Base-by-base conservation (phyloP, 2,888 invertebrate species). In the Drosophila heteroneura region DNA sequence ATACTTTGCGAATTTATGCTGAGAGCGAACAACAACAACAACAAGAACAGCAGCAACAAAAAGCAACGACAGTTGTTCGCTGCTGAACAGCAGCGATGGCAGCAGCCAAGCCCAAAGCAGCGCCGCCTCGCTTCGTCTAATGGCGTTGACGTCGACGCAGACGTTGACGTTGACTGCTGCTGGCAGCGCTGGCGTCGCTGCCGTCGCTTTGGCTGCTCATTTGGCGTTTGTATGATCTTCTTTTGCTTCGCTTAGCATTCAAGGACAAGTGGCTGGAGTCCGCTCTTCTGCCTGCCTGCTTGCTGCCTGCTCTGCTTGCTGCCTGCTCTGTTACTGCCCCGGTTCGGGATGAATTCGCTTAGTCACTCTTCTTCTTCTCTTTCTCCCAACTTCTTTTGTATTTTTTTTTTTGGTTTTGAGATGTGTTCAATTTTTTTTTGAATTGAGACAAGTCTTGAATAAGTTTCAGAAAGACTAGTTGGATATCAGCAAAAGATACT, bases 1-100 rank as follows among this genome's bases (percentile, higher is more conserved):
- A 91, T 90, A 89, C 86, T 91, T 91, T 81, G 81, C 89, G 90
- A 88, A 88, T 91, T 88, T 88, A 88, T 88, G 88, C 85, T 91
- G 79, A 87, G 90, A 76, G 76, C 41, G 75, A 88, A 71, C 61
- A 70, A 66, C 75, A 81, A 68, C 76, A 77, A 61, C 51, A 69
- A 57, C 69, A 72, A 60, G 59, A 52, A 37, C 54, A 33, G 59
- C 52, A n/a, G 28, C 58, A 52, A 54, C 70, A 47, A 47, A 26
- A 61, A 65, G 47, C 70, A 72, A 39, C 86, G 76, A 83, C 86
- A 89, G 86, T 90, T 83, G 90, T 81, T 85, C 66, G 51, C 22
- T 26, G 44, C 60, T 47, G 47, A 47, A 53, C 68, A 39, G 51
- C 58, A 66, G 63, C 58, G n/a, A n/a, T 54, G 49, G 61, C 71